A percentile compares a stretch with the other conserved stretches of the same genome.
phyloP scores from a whole-genome alignment of 2,888 invertebrate species.

The Andrena flavipes region DNA sequence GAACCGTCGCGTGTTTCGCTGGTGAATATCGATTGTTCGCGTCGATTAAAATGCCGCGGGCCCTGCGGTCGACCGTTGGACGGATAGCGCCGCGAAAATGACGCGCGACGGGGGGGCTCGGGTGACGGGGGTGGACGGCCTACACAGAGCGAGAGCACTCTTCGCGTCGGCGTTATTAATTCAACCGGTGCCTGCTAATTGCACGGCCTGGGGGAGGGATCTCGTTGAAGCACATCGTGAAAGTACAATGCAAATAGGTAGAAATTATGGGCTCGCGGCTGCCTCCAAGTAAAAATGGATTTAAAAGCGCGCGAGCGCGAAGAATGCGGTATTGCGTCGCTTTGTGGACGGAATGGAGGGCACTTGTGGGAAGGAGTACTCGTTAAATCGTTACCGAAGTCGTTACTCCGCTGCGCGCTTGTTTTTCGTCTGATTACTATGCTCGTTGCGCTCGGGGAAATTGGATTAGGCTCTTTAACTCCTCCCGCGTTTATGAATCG shows the following conservation, averaged over 20 bases:
- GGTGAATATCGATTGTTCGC: conserved; percentile 67
- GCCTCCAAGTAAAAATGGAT: conserved; percentile 11
- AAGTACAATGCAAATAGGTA: conserved; percentile 25
- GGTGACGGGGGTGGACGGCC: neutral
- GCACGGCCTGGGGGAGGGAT: neutral
- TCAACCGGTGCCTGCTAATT: conserved; percentile 18
- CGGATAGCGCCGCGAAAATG: conserved; percentile 8
- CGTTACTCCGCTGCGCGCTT: neutral
- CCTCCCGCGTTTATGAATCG: conserved; percentile 1
- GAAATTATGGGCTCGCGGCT: conserved; percentile 11
- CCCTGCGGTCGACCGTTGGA: conserved; percentile 22
- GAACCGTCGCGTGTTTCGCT: conserved; percentile 50
- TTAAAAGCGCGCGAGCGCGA: conserved; percentile 21
- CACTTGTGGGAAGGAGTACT: conserved; percentile 12
- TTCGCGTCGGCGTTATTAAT: conserved; percentile 23
- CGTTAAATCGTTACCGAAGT: conserved; percentile 30
- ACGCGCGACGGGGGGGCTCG: neutral
- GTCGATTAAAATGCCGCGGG: conserved; percentile 65
- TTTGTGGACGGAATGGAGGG: conserved; percentile 22
- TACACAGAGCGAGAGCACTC: neutral
- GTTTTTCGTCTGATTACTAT: neutral
- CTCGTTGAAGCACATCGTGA: neutral
- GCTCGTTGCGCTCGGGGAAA: neutral
- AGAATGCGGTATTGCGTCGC: conserved; percentile 23
- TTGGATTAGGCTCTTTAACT: conserved; percentile 11